Evolutionary conservation across 2,797 vertebrate species (phyloP), one percentile per base, ranked within the genome.

Genomic region (Xiphorhynchus erythropygius): DNA sequence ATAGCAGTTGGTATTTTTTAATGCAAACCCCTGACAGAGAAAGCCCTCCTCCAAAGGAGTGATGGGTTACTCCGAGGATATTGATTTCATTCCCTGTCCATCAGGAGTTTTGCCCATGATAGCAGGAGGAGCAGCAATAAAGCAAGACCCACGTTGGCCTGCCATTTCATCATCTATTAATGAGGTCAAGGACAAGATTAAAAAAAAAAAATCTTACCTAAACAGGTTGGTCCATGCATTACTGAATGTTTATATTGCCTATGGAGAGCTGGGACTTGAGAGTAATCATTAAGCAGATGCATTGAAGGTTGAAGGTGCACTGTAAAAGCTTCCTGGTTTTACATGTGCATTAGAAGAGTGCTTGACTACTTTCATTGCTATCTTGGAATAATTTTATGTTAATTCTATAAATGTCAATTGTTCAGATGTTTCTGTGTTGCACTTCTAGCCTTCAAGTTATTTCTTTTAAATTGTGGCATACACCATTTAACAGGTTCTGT

Each of bases 331-430:
- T 18, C n/a, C 41, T 80, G 53, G 37, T 86, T 86, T 80, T 46
- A 83, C 18, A 37, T 5, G 32, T 30, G 23, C 39, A 64, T 89
- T 91, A 87, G 60, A 49, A 84, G 37, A 69, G 28, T 32, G 55
- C 47, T 89, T 89, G 47, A 53, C 55, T 83, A 41, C 41, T 68
- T 83, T 64, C 37, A 46, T 76, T 0, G 0, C 33, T 88, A 22
- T 50, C 65, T 73, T 88, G 74, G 22, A 93, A 86, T 94, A 84
- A 90, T 94, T 94, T 94, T 74, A 94, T 86, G 68, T 88, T 96
- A 93, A 92, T 95, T 94, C 70, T 86, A 91, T 95, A 94, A 93
- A 92, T 94, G 93, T 86, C 95, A 94, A 11, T 87, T 94, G 85
- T 94, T 92, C 75, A 56, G 44, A 80, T 80, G 46, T 56, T 96